Base-by-base conservation (phyloP, 2,888 invertebrate genomes). In the Campoplex nolae region DNA sequence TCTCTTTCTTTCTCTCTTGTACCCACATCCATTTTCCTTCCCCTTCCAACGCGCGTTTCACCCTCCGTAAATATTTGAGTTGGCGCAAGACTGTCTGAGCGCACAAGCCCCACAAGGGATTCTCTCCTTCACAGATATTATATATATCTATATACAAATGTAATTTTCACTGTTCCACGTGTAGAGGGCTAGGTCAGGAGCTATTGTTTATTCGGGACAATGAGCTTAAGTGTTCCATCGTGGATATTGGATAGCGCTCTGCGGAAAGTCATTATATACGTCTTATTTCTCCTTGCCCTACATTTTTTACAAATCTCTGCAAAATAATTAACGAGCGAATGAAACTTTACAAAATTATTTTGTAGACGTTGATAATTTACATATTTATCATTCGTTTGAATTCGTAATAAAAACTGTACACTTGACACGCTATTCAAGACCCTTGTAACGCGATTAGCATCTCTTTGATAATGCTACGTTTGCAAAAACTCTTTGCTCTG, bases 131-230 rank as follows among this genome's bases (percentile, higher is more conserved):
- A 32, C n/a, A 13, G 35, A 13, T 62, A 23, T 23, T 23, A 23
- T 38, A 38, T 6, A 38, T 77, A 56, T 65, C 1, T 28, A n/a
- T 70, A 45, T 28, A 23, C 7, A 42, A 18, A 42, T 9, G 38
- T 76, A 42, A 28, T 65, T 45, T 65, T 48, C 56, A 18, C 73
- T 56, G 79, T 70, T 67, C 16, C 38, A 38, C 16, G 18, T 32
- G 35, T 16, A 62, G 6, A 9, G 56, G 35, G 70, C 56, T 80
- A 80, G 86, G 74, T 81, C 81, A 84, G 62, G 56, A 76, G 77
- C 62, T 65, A 71, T 85, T 84, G 82, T 89, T 86, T 83, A 83
- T 85, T 80, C 84, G 83, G 83, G 83, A 88, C 90, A 86, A 89
- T 90, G 83, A 84, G 78, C 74, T 76, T 62, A 76, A 45, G 54